phyloP scores from a whole-genome alignment of 2,797 vertebrate species.

The Acipenser oxyrinchus region DNA sequence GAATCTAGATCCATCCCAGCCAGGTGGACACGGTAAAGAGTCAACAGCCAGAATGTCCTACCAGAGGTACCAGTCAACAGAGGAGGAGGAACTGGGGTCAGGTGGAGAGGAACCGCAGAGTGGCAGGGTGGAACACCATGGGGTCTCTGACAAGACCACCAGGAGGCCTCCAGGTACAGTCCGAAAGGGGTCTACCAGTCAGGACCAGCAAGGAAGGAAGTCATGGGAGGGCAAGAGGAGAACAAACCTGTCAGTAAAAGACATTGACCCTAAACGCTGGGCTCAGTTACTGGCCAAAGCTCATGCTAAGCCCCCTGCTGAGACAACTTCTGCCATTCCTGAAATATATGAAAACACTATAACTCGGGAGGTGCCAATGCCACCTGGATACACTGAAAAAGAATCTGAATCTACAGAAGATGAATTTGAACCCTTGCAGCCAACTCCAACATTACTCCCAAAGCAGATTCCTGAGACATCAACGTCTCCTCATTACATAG shows the following conservation, averaged over 20 bases:
- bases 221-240: slow-evolving; percentile 52
- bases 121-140: slow-evolving; percentile 36
- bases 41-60: slow-evolving; percentile 16
- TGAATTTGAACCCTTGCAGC: no score
- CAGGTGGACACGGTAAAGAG: slow-evolving; percentile 15
- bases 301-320: slow-evolving; percentile 39
- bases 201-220: slow-evolving; percentile 37
- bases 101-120: slow-evolving; percentile 50
- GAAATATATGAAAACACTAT: neutral
- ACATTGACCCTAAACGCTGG: slow-evolving; percentile 56
- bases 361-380: no score
- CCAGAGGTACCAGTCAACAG: neutral
- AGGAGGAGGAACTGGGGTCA: slow-evolving; percentile 49
- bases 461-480: no score
- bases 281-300: slow-evolving; percentile 55
- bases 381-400: no score
- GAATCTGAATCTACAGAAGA: no score
- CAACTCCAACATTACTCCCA: no score
- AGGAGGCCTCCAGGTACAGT: slow-evolving; percentile 26
- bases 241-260: slow-evolving; percentile 55
- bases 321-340: slow-evolving; percentile 5
- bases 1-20: slow-evolving; percentile 28
- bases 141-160: slow-evolving; percentile 40
- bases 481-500: no score
- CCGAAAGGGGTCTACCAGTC: slow-evolving; percentile 13